phyloP scores from a whole-genome alignment of 2,113 vertebrate species.

The Mormyrus iriodes region DNA sequence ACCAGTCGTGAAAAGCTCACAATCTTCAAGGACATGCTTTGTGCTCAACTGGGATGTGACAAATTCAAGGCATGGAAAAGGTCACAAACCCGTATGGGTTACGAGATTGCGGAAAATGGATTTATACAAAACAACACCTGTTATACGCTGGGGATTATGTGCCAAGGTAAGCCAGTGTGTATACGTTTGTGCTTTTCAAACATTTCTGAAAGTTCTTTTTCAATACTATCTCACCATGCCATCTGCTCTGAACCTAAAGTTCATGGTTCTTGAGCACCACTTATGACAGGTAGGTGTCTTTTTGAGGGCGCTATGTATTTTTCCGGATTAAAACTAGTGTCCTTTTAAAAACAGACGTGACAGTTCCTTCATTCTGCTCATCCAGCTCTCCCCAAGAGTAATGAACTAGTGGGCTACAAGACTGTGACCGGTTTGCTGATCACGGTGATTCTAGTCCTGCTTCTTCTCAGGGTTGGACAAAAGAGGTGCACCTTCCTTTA shows the following conservation, averaged over 20 bases:
- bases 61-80: not conserved
- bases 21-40: not conserved
- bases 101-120: not conserved
- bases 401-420: conserved; percentile 3
- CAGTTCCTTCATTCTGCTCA: not conserved
- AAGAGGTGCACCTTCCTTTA: not conserved
- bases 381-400: not conserved
- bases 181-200: not conserved
- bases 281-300: not conserved
- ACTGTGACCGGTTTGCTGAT: not conserved
- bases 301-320: not conserved
- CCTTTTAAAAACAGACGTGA: not conserved
- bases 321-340: not conserved
- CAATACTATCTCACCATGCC: not conserved
- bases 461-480: not conserved
- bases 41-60: not conserved
- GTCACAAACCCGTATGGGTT: fast-evolving
- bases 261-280: not conserved
- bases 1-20: not conserved
- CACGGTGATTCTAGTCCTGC: not conserved
- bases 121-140: not conserved
- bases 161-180: conserved; percentile 7
- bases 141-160: not conserved
- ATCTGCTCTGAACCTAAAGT: not conserved
- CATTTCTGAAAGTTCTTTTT: not conserved